These are phyloP conservation scores for Sesamia inferens DNA, from an alignment of 2,888 invertebrate genomes.

Conservation along the genomic window DNA sequence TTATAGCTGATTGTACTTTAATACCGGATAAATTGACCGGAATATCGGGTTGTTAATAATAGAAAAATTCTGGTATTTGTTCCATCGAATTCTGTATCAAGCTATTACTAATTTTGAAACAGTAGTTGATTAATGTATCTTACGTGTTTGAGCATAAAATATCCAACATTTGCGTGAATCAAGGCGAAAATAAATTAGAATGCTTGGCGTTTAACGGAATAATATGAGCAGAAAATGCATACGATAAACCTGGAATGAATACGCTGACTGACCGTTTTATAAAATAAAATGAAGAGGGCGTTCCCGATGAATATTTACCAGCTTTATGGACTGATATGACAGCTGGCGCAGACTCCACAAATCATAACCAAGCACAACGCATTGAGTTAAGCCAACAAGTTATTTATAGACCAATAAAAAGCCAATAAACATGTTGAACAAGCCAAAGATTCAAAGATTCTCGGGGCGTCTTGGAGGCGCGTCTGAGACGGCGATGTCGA, in stretches of 20 bases:
- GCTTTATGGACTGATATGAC: constrained; percentile 44
- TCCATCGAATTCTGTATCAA: neutral
- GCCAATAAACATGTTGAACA: constrained; percentile 61
- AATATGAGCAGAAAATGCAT: neutral
- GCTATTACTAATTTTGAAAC: neutral
- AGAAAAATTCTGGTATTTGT: constrained; percentile 29
- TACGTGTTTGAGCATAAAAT: neutral
- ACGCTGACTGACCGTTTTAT: constrained; percentile 23
- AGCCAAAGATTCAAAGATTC: constrained; percentile 72
- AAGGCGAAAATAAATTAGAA: neutral
- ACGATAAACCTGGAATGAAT: neutral
- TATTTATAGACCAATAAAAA: constrained; percentile 64
- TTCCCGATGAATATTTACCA: constrained; percentile 18
- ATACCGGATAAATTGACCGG: constrained; percentile 29
- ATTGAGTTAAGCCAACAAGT: constrained; percentile 58
- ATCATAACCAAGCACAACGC: constrained; percentile 52
- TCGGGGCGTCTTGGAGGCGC: constrained; percentile 68
- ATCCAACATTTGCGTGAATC: neutral
- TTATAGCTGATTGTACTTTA: constrained; percentile 11
- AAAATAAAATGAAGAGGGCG: constrained; percentile 1
- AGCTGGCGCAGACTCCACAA: constrained; percentile 45
- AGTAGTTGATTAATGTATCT: neutral
- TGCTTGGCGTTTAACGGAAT: neutral
- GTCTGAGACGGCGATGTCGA: constrained; percentile 78
- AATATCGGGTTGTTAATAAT: constrained; percentile 30